phyloP scores from a whole-genome alignment of 2,888 invertebrate species.

The Habroteleia sp. region DNA sequence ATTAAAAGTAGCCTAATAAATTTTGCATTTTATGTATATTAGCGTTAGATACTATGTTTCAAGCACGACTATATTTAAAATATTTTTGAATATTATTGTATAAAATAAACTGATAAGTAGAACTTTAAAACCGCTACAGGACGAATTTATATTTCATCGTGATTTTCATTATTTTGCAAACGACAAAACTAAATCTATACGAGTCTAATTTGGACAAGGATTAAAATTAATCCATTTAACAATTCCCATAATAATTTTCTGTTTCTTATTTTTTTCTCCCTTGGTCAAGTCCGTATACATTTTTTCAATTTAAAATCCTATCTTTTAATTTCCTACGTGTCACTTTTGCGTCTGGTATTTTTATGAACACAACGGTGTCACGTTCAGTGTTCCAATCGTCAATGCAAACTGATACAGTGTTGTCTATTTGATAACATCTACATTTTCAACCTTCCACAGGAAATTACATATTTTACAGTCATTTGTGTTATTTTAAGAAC shows the following conservation, averaged over 20 bases:
- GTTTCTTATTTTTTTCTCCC: slow-evolving; percentile 55
- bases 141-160: too few relatives aligned
- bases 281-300: slow-evolving; percentile 63
- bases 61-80: too few relatives aligned
- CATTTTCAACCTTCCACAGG: slow-evolving; percentile 58
- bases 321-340: slow-evolving; percentile 79
- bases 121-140: too few relatives aligned
- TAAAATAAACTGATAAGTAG: too few relatives aligned
- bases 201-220: slow-evolving; percentile 6
- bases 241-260: slow-evolving; percentile 6
- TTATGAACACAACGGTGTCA: slow-evolving; percentile 74
- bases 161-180: too few relatives aligned
- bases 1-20: too few relatives aligned
- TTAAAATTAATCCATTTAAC: slow-evolving; percentile 30
- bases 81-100: too few relatives aligned
- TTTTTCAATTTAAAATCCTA: slow-evolving; percentile 79
- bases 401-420: slow-evolving; percentile 69
- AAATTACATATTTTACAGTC: slow-evolving; percentile 65
- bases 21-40: too few relatives aligned
- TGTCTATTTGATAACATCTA: slow-evolving; percentile 69
- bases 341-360: slow-evolving; percentile 77
- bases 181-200: too few relatives aligned
- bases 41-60: too few relatives aligned
- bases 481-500: slow-evolving; percentile 32
- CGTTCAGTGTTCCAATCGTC: slow-evolving; percentile 73